These are phyloP conservation scores for Rhea americana DNA, from an alignment of 2,113 vertebrate genomes.

Conservation along the genomic window DNA sequence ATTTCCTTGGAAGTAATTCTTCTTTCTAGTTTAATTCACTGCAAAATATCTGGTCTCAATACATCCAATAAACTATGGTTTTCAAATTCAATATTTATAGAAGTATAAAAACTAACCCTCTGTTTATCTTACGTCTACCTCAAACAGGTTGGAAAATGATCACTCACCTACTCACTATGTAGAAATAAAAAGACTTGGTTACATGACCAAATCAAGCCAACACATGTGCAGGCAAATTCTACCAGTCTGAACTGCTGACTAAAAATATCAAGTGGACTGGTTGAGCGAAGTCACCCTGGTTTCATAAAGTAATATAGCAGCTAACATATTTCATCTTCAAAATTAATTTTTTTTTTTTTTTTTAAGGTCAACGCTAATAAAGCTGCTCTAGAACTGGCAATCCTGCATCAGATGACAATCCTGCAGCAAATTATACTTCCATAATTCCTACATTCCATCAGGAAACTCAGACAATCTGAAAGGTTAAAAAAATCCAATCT, in stretches of 20 bases:
- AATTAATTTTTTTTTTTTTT: accelerated
- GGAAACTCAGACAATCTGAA: background rate
- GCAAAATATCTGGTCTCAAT: background rate
- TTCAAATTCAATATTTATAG: background rate
- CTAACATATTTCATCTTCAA: background rate
- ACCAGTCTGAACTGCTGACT: background rate
- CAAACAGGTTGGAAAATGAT: background rate
- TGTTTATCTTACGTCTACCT: background rate
- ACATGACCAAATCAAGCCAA: background rate
- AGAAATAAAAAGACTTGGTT: background rate
- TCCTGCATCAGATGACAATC: background rate
- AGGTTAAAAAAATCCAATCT: too few species aligned
- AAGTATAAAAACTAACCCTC: background rate
- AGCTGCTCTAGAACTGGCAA: background rate
- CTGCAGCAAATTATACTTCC: background rate
- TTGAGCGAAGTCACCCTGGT: background rate
- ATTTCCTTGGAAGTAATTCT: background rate
- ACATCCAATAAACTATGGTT: background rate
- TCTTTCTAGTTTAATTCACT: background rate
- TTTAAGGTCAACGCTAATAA: background rate
- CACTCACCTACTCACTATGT: background rate
- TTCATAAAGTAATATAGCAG: accelerated
- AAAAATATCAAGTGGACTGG: accelerated
- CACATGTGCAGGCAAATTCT: background rate
- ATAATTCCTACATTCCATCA: background rate